Evolutionary conservation across 2,888 invertebrate species (phyloP), one percentile per base, ranked within the genome.

Genomic region (Barypeithes pellucidus): DNA sequence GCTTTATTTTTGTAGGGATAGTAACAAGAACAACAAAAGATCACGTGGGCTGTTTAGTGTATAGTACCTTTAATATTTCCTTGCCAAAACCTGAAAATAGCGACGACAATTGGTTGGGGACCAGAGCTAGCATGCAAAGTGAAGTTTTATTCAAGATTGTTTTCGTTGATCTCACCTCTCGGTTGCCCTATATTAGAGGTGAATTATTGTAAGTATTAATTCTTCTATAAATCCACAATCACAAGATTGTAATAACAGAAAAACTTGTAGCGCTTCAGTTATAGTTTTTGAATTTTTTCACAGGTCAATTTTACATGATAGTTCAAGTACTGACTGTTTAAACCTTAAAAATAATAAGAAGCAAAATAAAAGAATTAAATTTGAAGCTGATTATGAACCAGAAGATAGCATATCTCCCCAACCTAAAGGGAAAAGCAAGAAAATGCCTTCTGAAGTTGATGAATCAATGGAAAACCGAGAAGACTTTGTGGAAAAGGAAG

Each of bases 21-120:
- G 91, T 93, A 0, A 92, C 91, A 81, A 92, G 92, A 82, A 91
- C 90, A 77, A 90, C 90, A 76, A 83, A 86, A 39, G 90, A 91
- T 77, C 92, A 93, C 85, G 85, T 94, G 70, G 91, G 91, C 3
- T 89, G 92, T 76, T 86, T 93, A 63, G 90, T 93, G 0, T 92
- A 93, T 82, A 88, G 90, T 80, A 88, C 89, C 22, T 93, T 93
- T 80, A 93, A 93, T 85, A 91, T 92, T 11, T 91, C 92, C 3
- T 88, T 93, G 54, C 91, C 91, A 45, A 88, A 89, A 79, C 79
- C 81, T 24, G 81, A 81, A 0, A 22, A 62, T 20, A 80, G 83
- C 63, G 85, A 88, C 77, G 81, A 83, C 63, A 84, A 87, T 76
- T 92, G 92, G 92, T 81, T 88, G 69, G 92, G 91, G 1, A 80